Evolutionary conservation across 2,797 vertebrate genomes (phyloP), one percentile per base, ranked within the genome.

Genomic region (Tangara arthus): DNA sequence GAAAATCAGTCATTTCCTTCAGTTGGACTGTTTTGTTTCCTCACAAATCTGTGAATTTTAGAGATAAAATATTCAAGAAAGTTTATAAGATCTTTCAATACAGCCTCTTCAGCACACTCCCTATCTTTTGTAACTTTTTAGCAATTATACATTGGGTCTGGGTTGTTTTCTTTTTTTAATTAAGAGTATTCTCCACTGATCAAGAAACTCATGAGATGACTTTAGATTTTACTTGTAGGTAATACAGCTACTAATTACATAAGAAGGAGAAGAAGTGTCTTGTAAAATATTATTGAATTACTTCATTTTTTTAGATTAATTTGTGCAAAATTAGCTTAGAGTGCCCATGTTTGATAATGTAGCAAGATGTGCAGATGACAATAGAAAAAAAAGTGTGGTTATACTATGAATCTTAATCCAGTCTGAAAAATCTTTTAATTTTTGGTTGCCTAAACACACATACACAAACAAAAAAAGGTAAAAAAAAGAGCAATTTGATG

Each of bases 141-240:
- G 27, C 16, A 86, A 82, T 68, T 73, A 23, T 23, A 87, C 42
- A 87, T 53, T 59, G 30, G n/a, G 50, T 87, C 13, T 85, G 79
- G 47, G 78, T 92, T 84, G 32, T 39, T 28, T 39, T 93, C 73
- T 66, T 46, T 84, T 35, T 68, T 39, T 4, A 18, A 87, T 75
- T 96, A 94, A 69, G 42, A 92, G 35, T 86, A 55, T 35, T 93
- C 50, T 87, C 42, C 53, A 93, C 37, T 94, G 41, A 95, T 42
- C 15, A 95, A 90, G 47, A 83, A 89, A 64, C 12, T 44, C n/a
- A 50, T 39, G 4, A 91, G 71, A 95, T 85, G 60, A 91, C 64
- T 96, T 80, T 87, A 55, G 35, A 93, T 90, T 96, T 95, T 89
- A 89, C 55, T 96, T 86, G n/a, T 81, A 94, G 47, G n/a, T 94